These are phyloP conservation scores for Hirundichthys speculiger DNA, from an alignment of 2,113 vertebrate genomes.

Conservation along the genomic window DNA sequence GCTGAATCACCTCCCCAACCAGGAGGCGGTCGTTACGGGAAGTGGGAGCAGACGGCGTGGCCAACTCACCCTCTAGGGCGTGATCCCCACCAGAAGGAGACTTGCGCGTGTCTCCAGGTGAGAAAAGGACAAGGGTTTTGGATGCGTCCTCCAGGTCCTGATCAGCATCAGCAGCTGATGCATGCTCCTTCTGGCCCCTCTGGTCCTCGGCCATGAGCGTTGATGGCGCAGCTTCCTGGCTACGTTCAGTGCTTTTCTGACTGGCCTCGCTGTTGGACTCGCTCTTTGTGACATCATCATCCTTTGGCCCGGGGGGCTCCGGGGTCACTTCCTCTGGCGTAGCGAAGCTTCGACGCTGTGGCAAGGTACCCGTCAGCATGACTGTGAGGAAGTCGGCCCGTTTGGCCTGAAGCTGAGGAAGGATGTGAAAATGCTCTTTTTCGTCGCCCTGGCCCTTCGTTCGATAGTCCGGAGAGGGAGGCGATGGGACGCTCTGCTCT, in stretches of 20 bases:
- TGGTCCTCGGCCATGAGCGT: slow-evolving; percentile 93
- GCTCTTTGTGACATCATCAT: slow-evolving; percentile 84
- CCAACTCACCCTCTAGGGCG: slow-evolving; percentile 84
- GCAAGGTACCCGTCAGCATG: slow-evolving; percentile 83
- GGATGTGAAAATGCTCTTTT: slow-evolving; percentile 84
- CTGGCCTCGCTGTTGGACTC: slow-evolving; percentile 90
- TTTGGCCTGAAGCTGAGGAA: slow-evolving; percentile 87
- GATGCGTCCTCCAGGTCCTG: slow-evolving; percentile 93
- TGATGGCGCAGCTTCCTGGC: slow-evolving; percentile 92
- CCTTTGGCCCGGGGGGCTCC: slow-evolving; percentile 66
- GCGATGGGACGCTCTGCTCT: slow-evolving; percentile 82
- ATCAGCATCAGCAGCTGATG: slow-evolving; percentile 88
- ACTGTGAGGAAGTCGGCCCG: slow-evolving; percentile 90
- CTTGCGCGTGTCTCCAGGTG: slow-evolving; percentile 93
- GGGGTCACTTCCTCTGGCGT: slow-evolving; percentile 34
- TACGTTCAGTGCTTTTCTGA: slow-evolving; percentile 90
- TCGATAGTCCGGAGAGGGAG: slow-evolving; percentile 89
- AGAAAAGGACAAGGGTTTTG: slow-evolving; percentile 95
- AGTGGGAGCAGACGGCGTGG: slow-evolving; percentile 81
- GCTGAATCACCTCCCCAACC: slow-evolving; percentile 38
- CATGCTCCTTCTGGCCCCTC: slow-evolving; percentile 82
- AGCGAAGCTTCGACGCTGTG: slow-evolving; percentile 68
- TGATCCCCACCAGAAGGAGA: slow-evolving; percentile 85
- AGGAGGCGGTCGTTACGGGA: slow-evolving; percentile 84
- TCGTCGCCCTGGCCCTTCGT: slow-evolving; percentile 84